phyloP scores from a whole-genome alignment of 2,113 vertebrate species.

The Chloebia gouldiae region DNA sequence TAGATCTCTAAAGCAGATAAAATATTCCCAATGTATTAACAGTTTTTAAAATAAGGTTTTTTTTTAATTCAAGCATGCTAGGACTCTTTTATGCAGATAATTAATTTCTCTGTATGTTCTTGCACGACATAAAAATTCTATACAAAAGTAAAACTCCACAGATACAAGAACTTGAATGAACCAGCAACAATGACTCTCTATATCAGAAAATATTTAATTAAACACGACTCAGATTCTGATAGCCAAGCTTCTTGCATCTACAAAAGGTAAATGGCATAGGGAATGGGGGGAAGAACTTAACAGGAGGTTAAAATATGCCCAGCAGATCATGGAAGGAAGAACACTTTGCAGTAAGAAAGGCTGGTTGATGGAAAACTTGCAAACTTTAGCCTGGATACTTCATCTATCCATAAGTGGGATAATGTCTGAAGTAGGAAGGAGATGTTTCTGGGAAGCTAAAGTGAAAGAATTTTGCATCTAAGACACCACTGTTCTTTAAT shows the following conservation, averaged over 20 bases:
- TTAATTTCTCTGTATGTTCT: neutral
- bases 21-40: neutral
- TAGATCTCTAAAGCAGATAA: neutral
- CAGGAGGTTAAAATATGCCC: neutral
- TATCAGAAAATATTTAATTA: neutral
- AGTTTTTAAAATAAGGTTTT: neutral
- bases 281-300: neutral
- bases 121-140: neutral
- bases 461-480: neutral
- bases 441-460: neutral
- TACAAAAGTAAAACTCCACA: neutral
- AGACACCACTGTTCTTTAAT: neutral
- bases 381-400: neutral
- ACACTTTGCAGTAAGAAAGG: neutral
- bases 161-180: neutral
- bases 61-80: neutral
- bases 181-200: neutral
- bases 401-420: neutral
- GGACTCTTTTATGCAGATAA: neutral
- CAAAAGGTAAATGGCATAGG: neutral
- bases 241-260: neutral
- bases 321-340: neutral
- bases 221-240: neutral
- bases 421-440: neutral
- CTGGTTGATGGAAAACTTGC: neutral